phyloP scores from a whole-genome alignment of 1,140 invertebrate species.

The Hyles vespertilio region DNA sequence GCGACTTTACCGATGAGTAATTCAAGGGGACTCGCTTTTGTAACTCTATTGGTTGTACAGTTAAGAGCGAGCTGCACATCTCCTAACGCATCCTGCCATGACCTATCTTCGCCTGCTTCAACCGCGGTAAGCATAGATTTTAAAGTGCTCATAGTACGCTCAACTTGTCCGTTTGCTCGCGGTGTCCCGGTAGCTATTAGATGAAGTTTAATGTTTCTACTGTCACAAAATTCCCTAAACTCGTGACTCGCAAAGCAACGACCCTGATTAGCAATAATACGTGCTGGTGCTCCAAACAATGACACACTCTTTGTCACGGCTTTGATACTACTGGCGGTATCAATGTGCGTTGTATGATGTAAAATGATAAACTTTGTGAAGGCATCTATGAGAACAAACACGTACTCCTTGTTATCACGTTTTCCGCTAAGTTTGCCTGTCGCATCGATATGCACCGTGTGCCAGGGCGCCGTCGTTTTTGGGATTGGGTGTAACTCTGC shows the following conservation, averaged over 20 bases:
- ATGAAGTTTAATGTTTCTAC: slow-evolving; percentile 26
- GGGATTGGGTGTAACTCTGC: slow-evolving; percentile 24
- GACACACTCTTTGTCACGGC: slow-evolving; percentile 15
- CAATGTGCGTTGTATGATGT: slow-evolving; percentile 19
- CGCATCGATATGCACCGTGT: slow-evolving; percentile 22
- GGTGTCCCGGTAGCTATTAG: slow-evolving; percentile 31
- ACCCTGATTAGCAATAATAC: slow-evolving; percentile 28
- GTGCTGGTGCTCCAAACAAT: slow-evolving; percentile 24
- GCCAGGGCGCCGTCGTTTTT: slow-evolving; percentile 17
- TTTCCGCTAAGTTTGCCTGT: slow-evolving; percentile 28
- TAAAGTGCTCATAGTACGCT: slow-evolving; percentile 35
- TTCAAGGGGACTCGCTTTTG: slow-evolving; percentile 20
- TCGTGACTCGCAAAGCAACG: slow-evolving; percentile 25
- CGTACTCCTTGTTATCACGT: slow-evolving; percentile 22
- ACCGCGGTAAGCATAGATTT: slow-evolving; percentile 23
- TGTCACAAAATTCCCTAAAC: slow-evolving; percentile 21
- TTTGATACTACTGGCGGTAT: slow-evolving; percentile 16
- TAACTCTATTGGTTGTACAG: slow-evolving; percentile 18
- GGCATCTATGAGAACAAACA: slow-evolving; percentile 22
- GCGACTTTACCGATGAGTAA: slow-evolving; percentile 19
- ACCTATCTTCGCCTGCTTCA: slow-evolving; percentile 15
- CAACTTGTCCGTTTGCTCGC: slow-evolving; percentile 43
- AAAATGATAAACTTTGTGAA: slow-evolving; percentile 19
- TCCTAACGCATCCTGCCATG: slow-evolving; percentile 35
- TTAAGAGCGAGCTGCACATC: slow-evolving; percentile 26